Evolutionary conservation across 2,888 invertebrate species (phyloP), one percentile per base, ranked within the genome.

Genomic region (Erynnis tages): DNA sequence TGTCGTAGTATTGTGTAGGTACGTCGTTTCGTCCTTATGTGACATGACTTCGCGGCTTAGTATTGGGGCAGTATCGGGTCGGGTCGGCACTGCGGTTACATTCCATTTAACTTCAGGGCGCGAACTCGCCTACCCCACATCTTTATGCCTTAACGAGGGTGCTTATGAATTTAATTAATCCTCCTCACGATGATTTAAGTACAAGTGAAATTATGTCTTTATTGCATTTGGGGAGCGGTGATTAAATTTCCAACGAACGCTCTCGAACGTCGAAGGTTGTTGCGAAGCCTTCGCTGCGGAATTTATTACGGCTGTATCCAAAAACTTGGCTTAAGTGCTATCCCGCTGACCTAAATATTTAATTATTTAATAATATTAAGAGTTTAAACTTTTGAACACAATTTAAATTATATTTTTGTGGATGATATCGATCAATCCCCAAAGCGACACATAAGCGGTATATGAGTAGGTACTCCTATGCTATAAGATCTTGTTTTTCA

Each of bases 151-250:
- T 70, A 73, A 71, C 70, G 67, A 69, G 71, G 72, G 73, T 73
- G 70, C 67, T 75, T 76, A 73, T 78, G 69, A 77, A 76, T 78
- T 77, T 73, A 75, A 78, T 76, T 76, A 76, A 76, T 74, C 65
- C 67, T 61, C 56, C 58, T 65, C 61, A 67, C 69, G 60, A 73
- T 72, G 50, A 52, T 44, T 52, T 52, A 52, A 52, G 37, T 52
- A 52, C 50, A 52, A 52, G 50, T 44, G 50, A 52, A 52, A 52
- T 44, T 52, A 44, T 52, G 50, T 52, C 44, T 44, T 52, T 52
- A 52, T 52, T 44, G 44, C 50, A 44, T 50, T 50, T 50, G 44
- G 43, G 37, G 41, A 29, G 43, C 43, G 50, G 43, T 50, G 35
- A 50, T 52, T 52, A 52, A 52, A 52, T 52, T 52, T 52, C 11